A percentile compares a stretch with the other conserved stretches of the same genome.
phyloP scores from a whole-genome alignment of 2,113 vertebrate genomes.

The Astatotilapia flaviijosephi region DNA sequence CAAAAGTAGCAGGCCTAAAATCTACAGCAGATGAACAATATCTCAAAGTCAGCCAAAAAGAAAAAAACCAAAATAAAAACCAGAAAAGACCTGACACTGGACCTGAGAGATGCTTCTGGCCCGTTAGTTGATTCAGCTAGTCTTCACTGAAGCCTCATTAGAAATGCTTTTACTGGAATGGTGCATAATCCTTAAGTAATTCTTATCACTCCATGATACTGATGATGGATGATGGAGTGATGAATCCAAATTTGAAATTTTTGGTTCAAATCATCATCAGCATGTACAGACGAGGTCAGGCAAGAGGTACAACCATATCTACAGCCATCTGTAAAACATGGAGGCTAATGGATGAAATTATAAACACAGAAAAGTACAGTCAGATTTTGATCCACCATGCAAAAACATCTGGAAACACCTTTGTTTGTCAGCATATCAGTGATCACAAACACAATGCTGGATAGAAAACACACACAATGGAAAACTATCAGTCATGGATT shows the following conservation, averaged over 20 bases:
- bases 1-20: neutral
- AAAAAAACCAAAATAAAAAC: neutral
- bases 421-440: neutral
- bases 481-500: neutral
- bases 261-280: neutral
- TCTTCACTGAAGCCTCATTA: neutral
- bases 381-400: neutral
- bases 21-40: neutral
- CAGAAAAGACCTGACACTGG: neutral
- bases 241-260: neutral
- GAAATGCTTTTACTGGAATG: neutral
- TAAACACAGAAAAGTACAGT: neutral
- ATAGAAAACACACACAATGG: neutral
- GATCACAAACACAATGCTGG: neutral
- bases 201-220: neutral
- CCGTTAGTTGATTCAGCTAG: neutral
- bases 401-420: neutral
- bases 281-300: neutral
- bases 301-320: neutral
- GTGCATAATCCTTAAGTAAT: neutral
- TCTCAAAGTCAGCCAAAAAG: neutral
- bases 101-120: neutral
- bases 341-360: neutral
- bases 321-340: neutral
- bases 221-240: neutral